Base-by-base conservation (phyloP, 1,140 invertebrate genomes). In the Manduca sexta region DNA sequence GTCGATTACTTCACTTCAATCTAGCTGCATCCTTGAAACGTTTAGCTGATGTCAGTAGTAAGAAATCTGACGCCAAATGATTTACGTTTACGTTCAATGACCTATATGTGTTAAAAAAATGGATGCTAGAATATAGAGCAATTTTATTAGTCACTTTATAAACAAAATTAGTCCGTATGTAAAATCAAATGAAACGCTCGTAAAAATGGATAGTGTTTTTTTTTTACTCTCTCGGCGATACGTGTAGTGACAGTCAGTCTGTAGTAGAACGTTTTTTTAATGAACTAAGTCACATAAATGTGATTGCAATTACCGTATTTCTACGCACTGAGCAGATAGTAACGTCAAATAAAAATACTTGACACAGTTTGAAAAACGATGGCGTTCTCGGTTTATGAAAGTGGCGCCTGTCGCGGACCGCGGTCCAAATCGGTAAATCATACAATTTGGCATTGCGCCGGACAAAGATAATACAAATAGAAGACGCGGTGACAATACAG, bases 361-460 rank as follows among this genome's bases (percentile, higher is more conserved):
- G 55, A 57, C 49, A 57, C 49, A 57, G 37, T 56, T 62, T 57
- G 49, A 57, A 62, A 66, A 68, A 49, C 56, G 63, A 50, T 48
- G 57, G 45, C 57, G 52, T 58, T 57, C 31, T 57, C 52, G 52
- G 54, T 60, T 62, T 64, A 67, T 63, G 62, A 68, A 60, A 67
- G 66, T 73, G 74, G 76, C 74, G 76, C 74, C 69, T 63, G 50
- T 46, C 56, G 56, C 48, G 31, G 51, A 49, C 46, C 56, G 54
- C 51, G 33, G 51, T 49, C 59, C 51, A 47, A 52, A 48, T 64
- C 65, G 38, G 56, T 77, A 74, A 76, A 81, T 78, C 73, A 78
- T 78, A 71, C 48, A 68, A 69, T 73, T 76, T 81, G 74, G 73
- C 77, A 68, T 56, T 52, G 55, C 59, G 73, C 74, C 77, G 60